Conservation (phyloP, 2,888 invertebrate species). For the Melieria omissa region DNA sequence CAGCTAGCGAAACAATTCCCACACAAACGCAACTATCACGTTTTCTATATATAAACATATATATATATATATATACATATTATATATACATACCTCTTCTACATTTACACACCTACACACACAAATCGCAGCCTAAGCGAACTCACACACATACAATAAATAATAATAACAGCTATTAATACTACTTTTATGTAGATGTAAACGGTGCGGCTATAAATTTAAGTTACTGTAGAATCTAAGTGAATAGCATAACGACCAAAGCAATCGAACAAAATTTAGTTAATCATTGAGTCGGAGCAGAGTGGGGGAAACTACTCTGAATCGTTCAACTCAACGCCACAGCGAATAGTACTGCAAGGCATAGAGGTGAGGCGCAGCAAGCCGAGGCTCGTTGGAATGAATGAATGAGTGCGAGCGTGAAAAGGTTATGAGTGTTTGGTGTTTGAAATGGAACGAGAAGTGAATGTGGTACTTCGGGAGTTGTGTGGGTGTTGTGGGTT, state of each 20-base stretch:
- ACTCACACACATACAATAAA: constrained; percentile 29
- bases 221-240: constrained; percentile 6
- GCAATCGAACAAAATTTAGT: background rate
- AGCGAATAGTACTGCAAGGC: background rate
- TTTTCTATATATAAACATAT: constrained; percentile 17
- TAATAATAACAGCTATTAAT: constrained; percentile 11
- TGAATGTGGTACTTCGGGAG: too few species aligned
- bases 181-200: constrained; percentile 28
- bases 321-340: background rate
- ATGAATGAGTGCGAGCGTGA: constrained; percentile 20
- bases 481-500: too few species aligned
- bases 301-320: constrained; percentile 37
- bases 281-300: background rate
- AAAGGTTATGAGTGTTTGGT: too few species aligned
- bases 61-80: constrained; percentile 11
- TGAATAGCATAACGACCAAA: constrained; percentile 10
- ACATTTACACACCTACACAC: constrained; percentile 29
- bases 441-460: too few species aligned
- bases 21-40: constrained; percentile 1
- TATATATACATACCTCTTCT: constrained; percentile 8
- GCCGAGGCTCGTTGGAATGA: background rate
- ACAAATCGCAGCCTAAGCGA: constrained; percentile 33
- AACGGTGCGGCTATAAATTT: constrained; percentile 46
- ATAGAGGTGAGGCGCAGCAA: background rate
- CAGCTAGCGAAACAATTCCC: constrained; percentile 9